phyloP scores from a whole-genome alignment of 2,113 vertebrate genomes.

The Antechinus stuartii region DNA sequence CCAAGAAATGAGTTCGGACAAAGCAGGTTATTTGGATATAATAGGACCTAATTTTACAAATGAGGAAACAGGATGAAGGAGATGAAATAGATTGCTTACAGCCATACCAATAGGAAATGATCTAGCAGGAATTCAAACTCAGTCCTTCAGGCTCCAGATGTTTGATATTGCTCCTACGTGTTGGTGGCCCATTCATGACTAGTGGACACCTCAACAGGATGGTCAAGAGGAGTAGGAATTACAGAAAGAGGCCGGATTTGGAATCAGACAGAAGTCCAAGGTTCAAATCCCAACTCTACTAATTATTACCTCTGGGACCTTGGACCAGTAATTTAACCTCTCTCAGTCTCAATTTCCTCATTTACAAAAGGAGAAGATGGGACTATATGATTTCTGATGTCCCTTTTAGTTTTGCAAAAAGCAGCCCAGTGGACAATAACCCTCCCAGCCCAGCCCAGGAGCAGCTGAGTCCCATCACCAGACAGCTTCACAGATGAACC shows the following conservation, averaged over 20 bases:
- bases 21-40: slow-evolving; percentile 23
- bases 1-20: background rate
- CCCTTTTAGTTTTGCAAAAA: background rate
- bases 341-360: background rate
- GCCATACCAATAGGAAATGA: background rate
- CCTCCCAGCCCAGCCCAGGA: background rate
- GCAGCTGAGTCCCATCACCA: background rate
- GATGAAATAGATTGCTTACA: background rate
- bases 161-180: background rate
- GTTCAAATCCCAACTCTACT: background rate
- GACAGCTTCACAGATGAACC: background rate
- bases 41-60: background rate
- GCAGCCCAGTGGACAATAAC: too few species aligned
- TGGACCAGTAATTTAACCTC: background rate
- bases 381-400: background rate
- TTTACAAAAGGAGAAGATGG: background rate
- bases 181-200: background rate
- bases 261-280: background rate
- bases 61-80: background rate
- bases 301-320: background rate
- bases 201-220: background rate
- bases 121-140: background rate
- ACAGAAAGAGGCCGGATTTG: background rate
- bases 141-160: background rate
- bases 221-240: background rate